Evolutionary conservation across 2,888 invertebrate species (phyloP).

Genomic region (Endotricha flammealis): DNA sequence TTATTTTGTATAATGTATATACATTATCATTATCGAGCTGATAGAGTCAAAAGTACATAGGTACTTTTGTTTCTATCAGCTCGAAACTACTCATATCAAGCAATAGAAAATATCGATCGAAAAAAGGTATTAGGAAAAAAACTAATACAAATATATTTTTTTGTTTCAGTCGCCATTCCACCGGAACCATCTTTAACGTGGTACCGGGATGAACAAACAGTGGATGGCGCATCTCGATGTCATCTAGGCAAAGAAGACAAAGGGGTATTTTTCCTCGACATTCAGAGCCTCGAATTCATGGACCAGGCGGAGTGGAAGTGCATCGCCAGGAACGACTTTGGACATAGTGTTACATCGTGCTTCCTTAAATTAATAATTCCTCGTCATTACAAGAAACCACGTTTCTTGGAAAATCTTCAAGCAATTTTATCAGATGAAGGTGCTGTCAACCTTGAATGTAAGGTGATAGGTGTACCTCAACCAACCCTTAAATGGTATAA

Average conservation of each 20-base stretch:
- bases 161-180: conserved; percentile 82
- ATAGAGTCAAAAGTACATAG: too few relatives aligned
- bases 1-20: too few relatives aligned
- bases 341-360: conserved; percentile 92
- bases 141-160: conserved; percentile 9
- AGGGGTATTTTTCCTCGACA: conserved; percentile 85
- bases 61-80: too few relatives aligned
- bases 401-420: conserved; percentile 89
- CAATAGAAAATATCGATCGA: too few relatives aligned
- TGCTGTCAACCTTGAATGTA: conserved; percentile 94
- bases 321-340: conserved; percentile 92
- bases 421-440: conserved; percentile 93
- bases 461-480: conserved; percentile 94
- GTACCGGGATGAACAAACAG: conserved; percentile 91
- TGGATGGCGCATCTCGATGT: conserved; percentile 83
- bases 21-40: too few relatives aligned
- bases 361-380: conserved; percentile 91
- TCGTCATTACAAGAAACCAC: conserved; percentile 91
- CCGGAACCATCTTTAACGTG: conserved; percentile 90
- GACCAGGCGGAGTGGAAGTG: conserved; percentile 97
- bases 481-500: conserved; percentile 95
- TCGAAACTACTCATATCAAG: too few relatives aligned
- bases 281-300: conserved; percentile 85
- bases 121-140: conserved; percentile 1
- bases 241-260: conserved; percentile 82